Conservation (phyloP, 2,888 invertebrate genomes). For the Cerceris ruficornis region DNA sequence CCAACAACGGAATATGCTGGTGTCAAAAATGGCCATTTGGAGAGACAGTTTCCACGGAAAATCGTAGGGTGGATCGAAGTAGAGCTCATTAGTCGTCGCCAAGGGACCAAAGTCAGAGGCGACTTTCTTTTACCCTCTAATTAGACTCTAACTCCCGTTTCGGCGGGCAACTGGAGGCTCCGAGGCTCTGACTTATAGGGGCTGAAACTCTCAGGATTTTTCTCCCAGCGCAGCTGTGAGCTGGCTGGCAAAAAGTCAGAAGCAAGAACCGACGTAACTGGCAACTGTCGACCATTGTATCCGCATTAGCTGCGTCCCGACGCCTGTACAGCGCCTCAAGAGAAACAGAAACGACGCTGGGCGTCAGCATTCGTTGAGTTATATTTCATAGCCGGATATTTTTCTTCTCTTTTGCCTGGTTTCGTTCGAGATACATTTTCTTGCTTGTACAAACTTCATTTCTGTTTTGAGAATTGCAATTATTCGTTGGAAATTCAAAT, state of each 20-base stretch:
- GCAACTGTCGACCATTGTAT: constrained; percentile 74
- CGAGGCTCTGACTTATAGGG: constrained; percentile 15
- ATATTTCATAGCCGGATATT: constrained; percentile 65
- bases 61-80: constrained; percentile 1
- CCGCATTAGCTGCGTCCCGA: constrained; percentile 69
- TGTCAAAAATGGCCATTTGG: too few relatives aligned
- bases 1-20: too few relatives aligned
- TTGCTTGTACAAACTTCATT: not conserved
- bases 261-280: constrained; percentile 59
- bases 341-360: constrained; percentile 37
- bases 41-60: not conserved
- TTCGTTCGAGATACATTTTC: too few relatives aligned
- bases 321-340: constrained; percentile 36
- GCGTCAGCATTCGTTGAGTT: constrained; percentile 60
- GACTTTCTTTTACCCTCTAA: constrained; percentile 41
- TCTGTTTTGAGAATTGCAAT: too few relatives aligned
- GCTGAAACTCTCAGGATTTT: constrained; percentile 30
- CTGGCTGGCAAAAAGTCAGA: constrained; percentile 40
- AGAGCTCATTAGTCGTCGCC: constrained; percentile 28
- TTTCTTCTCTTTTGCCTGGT: constrained; percentile 15
- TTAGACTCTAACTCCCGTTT: constrained; percentile 21
- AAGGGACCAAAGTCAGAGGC: not conserved
- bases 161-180: not conserved
- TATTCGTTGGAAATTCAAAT: too few relatives aligned
- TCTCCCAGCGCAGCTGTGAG: constrained; percentile 35